phyloP scores from a whole-genome alignment of 2,113 vertebrate genomes.

The Chitala chitala region DNA sequence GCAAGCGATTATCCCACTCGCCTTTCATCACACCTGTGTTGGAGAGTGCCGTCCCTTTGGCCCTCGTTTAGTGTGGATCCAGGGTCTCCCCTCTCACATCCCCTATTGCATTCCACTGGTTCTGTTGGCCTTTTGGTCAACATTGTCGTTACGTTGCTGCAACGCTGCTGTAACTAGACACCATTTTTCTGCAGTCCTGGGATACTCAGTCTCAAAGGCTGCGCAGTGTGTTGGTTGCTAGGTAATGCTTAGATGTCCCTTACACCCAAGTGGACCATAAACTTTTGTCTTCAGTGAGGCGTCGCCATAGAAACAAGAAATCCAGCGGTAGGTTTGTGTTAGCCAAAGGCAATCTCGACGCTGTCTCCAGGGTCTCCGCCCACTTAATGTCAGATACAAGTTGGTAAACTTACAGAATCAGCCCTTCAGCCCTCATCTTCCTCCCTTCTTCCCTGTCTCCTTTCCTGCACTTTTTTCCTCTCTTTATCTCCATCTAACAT shows the following conservation, averaged over 20 bases:
- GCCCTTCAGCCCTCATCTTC: background rate
- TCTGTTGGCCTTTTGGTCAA: no score
- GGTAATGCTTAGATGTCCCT: background rate
- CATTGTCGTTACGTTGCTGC: no score
- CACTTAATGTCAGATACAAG: background rate
- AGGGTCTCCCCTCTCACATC: no score
- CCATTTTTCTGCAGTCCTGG: no score
- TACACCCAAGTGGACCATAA: background rate
- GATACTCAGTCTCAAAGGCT: no score
- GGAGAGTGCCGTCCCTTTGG: no score
- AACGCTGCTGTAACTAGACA: no score
- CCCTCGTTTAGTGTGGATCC: no score
- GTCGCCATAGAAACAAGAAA: constrained; percentile 23
- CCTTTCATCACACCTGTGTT: background rate
- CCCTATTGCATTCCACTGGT: no score
- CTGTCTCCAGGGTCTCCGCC: constrained; percentile 8
- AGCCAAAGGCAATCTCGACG: background rate
- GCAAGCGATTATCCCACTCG: background rate
- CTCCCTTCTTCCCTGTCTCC: background rate
- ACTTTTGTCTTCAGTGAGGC: background rate
- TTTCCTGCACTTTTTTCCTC: background rate
- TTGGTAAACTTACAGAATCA: background rate
- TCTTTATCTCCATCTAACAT: background rate
- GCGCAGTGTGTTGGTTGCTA: no score
- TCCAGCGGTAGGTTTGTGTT: background rate